Base-by-base conservation (phyloP, 1,140 invertebrate species). In the Campoletis sonorensis region DNA sequence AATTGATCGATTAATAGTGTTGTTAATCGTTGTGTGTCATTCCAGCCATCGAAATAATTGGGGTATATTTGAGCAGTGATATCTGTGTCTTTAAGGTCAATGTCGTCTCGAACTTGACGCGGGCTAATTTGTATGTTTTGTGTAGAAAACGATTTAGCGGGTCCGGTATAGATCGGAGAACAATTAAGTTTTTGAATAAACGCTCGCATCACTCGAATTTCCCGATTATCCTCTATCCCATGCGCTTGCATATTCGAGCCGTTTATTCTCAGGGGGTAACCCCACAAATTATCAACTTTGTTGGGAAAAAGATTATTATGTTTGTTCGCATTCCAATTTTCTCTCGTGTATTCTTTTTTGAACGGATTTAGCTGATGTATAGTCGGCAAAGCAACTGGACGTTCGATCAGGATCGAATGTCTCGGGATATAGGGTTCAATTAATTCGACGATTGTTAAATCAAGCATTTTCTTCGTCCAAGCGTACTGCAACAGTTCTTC, bases 311-410 rank as follows among this genome's bases (percentile, higher is more conserved):
- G 79, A 40, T 23, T 68, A n/a, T n/a, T n/a, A n/a, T n/a, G n/a
- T 26, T 49, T 15, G n/a, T 64, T 11, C 18, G 51, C 37, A 26
- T 26, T 76, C 73, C 73, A 76, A 30, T 54, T 54, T 15, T 23
- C 30, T 76, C 4, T 30, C 23, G 45, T 33, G 70, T 79, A 81
- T 10, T 37, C 27, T n/a, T 45, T 77, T 4, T n/a, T 75, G 49
- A 83, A 83, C 7, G 80, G 82, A 81, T 83, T 79, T 18, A 75
- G 79, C 13, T 73, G 37, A 79, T 81, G 70, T 76, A 83, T 40
- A 21, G 61, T 61, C 68, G 76, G 77, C 49, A 4, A n/a, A 7
- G 3, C 30, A 0, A 30, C 13, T 30, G 27, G 40, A 21, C 16
- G 23, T 61, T 49, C 40, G 11, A 68, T 21, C 5, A 33, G 1